Percentiles rank a stretch among this genome's conserved stretches.
phyloP scores from a whole-genome alignment of 2,797 vertebrate genomes.

The Caiman crocodilus region DNA sequence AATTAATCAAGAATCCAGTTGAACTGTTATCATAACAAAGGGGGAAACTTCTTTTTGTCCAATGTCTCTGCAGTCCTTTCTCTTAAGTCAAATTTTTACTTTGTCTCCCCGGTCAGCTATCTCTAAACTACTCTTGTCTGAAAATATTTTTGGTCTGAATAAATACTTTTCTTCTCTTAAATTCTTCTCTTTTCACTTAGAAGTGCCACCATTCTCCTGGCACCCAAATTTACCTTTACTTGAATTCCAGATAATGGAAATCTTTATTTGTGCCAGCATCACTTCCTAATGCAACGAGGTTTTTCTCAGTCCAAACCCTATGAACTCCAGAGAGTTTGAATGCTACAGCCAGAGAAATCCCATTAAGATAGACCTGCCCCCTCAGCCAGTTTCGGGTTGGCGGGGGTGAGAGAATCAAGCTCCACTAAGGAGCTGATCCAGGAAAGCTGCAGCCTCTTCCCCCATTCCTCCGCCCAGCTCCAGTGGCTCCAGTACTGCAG shows the following conservation, averaged over 20 bases:
- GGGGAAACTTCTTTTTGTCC: neutral
- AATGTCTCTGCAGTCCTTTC: neutral
- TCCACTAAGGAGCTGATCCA: no score
- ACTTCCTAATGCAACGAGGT: neutral
- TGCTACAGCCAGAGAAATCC: neutral
- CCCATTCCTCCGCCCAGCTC: no score
- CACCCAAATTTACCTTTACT: neutral
- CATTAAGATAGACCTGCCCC: neutral
- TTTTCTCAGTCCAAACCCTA: neutral
- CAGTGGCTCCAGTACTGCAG: no score
- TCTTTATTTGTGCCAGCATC: neutral
- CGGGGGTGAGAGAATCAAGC: no score
- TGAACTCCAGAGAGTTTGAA: neutral
- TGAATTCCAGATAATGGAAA: neutral
- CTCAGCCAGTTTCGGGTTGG: no score
- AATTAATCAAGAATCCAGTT: neutral
- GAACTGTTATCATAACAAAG: neutral
- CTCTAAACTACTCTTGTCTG: neutral
- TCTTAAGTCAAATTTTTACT: neutral
- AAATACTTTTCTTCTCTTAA: neutral
- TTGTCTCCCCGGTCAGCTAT: neutral
- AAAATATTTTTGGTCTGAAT: neutral
- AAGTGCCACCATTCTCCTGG: neutral
- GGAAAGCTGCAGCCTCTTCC: no score
- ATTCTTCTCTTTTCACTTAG: neutral